These are phyloP conservation scores for Dermatophagoides farinae DNA, from an alignment of 1,140 invertebrate genomes.

Conservation along the genomic window DNA sequence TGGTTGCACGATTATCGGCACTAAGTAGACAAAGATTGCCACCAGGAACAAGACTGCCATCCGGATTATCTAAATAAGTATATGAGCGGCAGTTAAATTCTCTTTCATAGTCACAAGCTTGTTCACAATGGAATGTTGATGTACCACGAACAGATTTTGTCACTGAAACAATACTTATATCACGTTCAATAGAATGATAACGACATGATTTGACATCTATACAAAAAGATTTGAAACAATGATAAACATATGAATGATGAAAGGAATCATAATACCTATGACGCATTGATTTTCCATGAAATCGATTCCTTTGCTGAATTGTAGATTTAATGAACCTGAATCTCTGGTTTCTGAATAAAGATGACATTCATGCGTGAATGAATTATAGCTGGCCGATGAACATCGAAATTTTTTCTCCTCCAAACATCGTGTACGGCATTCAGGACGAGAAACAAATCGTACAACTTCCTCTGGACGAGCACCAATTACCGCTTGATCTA, in stretches of 20 bases:
- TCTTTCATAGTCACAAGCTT: slow-evolving; percentile 29
- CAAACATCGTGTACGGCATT: slow-evolving; percentile 29
- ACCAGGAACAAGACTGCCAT: slow-evolving; percentile 14
- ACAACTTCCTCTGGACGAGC: slow-evolving; percentile 23
- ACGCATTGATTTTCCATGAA: slow-evolving; percentile 35
- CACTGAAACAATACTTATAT: slow-evolving; percentile 20
- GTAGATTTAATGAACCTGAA: slow-evolving; percentile 23
- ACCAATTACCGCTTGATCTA: slow-evolving; percentile 26
- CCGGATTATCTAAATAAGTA: slow-evolving; percentile 25
- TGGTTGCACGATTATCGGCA: slow-evolving; percentile 25
- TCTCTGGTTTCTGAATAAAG: slow-evolving; percentile 28
- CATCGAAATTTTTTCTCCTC: slow-evolving; percentile 28
- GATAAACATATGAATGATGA: neutral
- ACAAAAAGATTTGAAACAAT: slow-evolving; percentile 15
- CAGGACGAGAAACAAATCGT: slow-evolving; percentile 24
- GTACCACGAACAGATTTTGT: slow-evolving; percentile 26
- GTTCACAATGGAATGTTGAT: slow-evolving; percentile 26
- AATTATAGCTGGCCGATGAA: slow-evolving; percentile 29
- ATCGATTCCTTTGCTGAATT: slow-evolving; percentile 23
- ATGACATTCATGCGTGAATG: slow-evolving; percentile 26
- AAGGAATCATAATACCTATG: slow-evolving; percentile 22
- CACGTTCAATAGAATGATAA: slow-evolving; percentile 15
- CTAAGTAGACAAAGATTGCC: slow-evolving; percentile 26
- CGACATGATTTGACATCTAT: slow-evolving; percentile 6
- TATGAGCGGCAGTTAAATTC: slow-evolving; percentile 32